Evolutionary conservation across 2,797 vertebrate species (phyloP).

Genomic region (Nasua narica): DNA sequence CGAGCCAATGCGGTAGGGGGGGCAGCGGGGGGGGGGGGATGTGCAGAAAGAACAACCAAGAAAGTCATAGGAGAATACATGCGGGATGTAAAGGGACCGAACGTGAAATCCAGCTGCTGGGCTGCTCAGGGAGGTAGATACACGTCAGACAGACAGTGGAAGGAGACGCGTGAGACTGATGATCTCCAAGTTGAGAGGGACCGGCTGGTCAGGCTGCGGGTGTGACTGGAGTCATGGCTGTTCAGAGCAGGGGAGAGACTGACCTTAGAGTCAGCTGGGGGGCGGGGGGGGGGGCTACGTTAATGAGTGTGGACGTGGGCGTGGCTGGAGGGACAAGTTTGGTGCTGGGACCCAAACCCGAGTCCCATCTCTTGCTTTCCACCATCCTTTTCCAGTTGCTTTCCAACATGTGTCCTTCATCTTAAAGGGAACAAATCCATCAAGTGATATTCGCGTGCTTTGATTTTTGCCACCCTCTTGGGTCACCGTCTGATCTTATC

Average conservation of each 20-base stretch:
- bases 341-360: too few relatives aligned
- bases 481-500: not conserved
- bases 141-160: not conserved
- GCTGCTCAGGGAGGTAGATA: not conserved
- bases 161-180: not conserved
- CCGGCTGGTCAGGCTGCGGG: not conserved
- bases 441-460: not conserved
- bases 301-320: too few relatives aligned
- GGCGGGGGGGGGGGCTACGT: not conserved
- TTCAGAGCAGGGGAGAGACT: not conserved
- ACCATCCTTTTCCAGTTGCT: not conserved
- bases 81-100: not conserved
- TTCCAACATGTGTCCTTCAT: not conserved
- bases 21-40: not conserved
- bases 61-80: not conserved
- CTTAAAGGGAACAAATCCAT: not conserved
- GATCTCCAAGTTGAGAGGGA: not conserved
- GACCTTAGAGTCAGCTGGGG: too few relatives aligned
- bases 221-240: fast-evolving
- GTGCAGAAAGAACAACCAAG: not conserved
- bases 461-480: not conserved
- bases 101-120: not conserved
- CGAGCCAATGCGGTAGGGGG: too few relatives aligned
- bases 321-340: not conserved
- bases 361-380: fast-evolving